Evolutionary conservation across 2,888 invertebrate species (phyloP), one percentile per base, ranked within the genome.

Genomic region (Tetanocera ferruginea): DNA sequence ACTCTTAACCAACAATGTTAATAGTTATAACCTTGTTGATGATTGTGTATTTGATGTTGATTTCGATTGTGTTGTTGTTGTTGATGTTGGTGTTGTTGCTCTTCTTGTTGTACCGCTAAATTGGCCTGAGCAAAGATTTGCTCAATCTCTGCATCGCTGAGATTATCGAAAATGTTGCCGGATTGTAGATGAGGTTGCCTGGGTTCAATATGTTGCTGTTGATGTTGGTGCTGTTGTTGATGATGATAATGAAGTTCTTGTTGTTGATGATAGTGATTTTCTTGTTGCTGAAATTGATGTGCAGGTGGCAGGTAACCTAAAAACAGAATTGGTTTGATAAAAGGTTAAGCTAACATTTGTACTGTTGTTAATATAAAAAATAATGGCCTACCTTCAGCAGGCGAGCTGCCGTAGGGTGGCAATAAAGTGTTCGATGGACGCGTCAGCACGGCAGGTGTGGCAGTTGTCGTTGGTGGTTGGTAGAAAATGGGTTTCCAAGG

Each of bases 91-190:
- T 78, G 55, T 34, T 81, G 81, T 31, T 82, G 83, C 23, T 83
- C 83, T 5, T 85, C 83, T 8, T 83, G 82, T 49, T 87, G 85
- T 8, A 85, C 84, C 4, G 85, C 86, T 62, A 86, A 76, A 73
- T 82, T 85, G 43, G 88, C 88, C 82, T 87, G 88, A 34, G 85
- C 82, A 43, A 87, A 87, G 73, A 87, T 87, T 55, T 87, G 83
- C 52, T 88, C 86, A 76, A 87, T 86, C 74, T 88, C 87, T 28
- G 84, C 83, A 72, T 87, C 86, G 76, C 82, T 86, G 3, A 87
- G 83, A 77, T 86, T 86, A 76, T 88, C 87, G 31, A 87, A 86
- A 76, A 87, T 82, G 23, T 82, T 81, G 51, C 81, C 67, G 19
- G n/a, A 37, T 55, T 72, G 60, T 11, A 67, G 76, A 71, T 81